Conservation (phyloP, 2,888 invertebrate species). For the Dicyrtoma fusca region DNA sequence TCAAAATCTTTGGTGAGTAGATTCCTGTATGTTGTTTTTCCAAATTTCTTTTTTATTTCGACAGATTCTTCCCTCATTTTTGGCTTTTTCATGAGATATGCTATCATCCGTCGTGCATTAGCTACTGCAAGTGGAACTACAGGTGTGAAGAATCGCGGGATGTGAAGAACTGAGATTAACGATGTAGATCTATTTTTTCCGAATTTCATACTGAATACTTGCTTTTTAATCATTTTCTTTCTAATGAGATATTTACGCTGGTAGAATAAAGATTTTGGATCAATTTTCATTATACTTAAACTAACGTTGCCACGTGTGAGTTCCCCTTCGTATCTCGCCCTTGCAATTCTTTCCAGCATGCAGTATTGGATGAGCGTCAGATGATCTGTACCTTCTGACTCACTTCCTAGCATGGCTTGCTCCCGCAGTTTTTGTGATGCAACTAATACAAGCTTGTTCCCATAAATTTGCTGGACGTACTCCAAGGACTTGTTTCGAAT, state of each 20-base stretch:
- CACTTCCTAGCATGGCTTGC: constrained; percentile 63
- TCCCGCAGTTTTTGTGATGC: constrained; percentile 69
- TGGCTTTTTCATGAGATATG: constrained; percentile 27
- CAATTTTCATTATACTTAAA: constrained; percentile 62
- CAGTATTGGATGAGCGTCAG: constrained; percentile 68
- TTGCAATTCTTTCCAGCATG: constrained; percentile 74
- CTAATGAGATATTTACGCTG: constrained; percentile 67
- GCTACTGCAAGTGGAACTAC: constrained; percentile 31
- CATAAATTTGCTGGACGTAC: constrained; percentile 63
- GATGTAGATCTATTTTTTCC: constrained; percentile 43
- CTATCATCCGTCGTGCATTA: constrained; percentile 37
- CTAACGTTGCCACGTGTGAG: constrained; percentile 69
- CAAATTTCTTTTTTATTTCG: constrained; percentile 34
- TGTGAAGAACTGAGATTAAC: constrained; percentile 61
- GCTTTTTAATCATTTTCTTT: constrained; percentile 67
- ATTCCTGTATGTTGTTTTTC: constrained; percentile 35
- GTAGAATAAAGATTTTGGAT: constrained; percentile 69
- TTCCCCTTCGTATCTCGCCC: constrained; percentile 70
- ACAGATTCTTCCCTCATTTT: constrained; percentile 31
- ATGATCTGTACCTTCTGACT: constrained; percentile 61
- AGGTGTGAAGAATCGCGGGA: constrained; percentile 66
- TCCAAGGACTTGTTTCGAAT: constrained; percentile 20
- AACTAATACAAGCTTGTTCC: constrained; percentile 70
- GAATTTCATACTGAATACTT: constrained; percentile 60
- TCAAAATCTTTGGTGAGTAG: constrained; percentile 27